These are phyloP conservation scores for Camponotus floridanus DNA, from an alignment of 1,140 invertebrate genomes.

Conservation along the genomic window DNA sequence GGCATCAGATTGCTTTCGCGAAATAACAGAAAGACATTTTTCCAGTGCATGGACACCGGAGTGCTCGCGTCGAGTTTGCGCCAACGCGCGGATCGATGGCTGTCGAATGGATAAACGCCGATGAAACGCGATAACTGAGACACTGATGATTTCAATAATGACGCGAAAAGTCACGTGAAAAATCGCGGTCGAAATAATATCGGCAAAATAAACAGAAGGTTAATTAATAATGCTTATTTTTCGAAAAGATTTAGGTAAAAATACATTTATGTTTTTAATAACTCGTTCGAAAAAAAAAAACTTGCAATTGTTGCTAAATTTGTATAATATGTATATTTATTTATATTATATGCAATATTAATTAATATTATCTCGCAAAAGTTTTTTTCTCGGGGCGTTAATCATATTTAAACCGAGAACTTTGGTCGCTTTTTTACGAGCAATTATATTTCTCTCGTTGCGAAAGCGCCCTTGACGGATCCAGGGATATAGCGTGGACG, in stretches of 20 bases:
- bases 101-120: conserved; percentile 6
- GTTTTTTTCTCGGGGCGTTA: conserved; percentile 5
- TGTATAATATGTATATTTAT: too few relatives aligned
- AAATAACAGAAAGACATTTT: conserved; percentile 72
- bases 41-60: conserved; percentile 61
- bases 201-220: neutral
- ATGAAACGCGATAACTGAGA: neutral
- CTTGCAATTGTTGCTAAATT: neutral
- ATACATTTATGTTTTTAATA: too few relatives aligned
- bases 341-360: neutral
- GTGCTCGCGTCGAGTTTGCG: conserved; percentile 52
- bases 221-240: neutral
- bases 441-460: conserved; percentile 45
- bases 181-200: neutral
- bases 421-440: neutral
- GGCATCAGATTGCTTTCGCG: conserved; percentile 66
- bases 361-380: conserved; percentile 10
- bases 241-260: neutral
- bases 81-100: conserved; percentile 56
- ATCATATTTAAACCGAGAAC: conserved; percentile 4
- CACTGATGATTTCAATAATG: conserved; percentile 10
- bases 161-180: neutral
- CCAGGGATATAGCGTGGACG: conserved; percentile 36
- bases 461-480: conserved; percentile 14
- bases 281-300: too few relatives aligned